Conservation (phyloP, 2,797 vertebrate genomes). For the Podargus strigoides region DNA sequence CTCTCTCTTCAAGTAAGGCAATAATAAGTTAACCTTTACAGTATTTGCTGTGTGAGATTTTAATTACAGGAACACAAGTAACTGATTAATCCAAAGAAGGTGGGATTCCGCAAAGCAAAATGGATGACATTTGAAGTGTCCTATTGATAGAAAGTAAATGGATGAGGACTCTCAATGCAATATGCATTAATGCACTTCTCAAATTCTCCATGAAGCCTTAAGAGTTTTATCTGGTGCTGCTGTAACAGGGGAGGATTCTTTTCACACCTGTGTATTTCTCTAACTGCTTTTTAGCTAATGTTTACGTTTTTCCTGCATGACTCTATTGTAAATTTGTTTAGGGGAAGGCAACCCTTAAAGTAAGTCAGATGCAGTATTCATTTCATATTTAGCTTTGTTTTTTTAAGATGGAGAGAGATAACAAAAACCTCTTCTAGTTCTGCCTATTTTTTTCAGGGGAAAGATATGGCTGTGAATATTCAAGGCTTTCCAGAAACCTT, state of each 20-base stretch:
- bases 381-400: not conserved
- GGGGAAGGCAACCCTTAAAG: not conserved
- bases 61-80: not conserved
- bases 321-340: not conserved
- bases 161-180: not conserved
- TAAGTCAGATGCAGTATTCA: not conserved
- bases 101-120: not conserved
- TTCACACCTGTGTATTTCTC: not conserved
- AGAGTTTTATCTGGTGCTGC: not conserved
- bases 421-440: not conserved
- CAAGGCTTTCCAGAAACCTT: not conserved
- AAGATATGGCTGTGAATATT: not conserved
- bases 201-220: not conserved
- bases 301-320: not conserved
- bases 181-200: not conserved
- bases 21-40: not conserved
- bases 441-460: not conserved
- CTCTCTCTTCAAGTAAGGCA: not conserved
- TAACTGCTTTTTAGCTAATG: not conserved
- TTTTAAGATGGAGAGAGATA: not conserved
- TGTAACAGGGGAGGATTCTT: not conserved
- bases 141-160: not conserved
- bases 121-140: accelerated
- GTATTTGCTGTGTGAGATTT: not conserved
- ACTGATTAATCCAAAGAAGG: not conserved